A percentile compares a stretch with the other conserved stretches of the same genome.
These are phyloP conservation scores for Acronicta alni DNA, from an alignment of 2,888 invertebrate species.

Conservation along the genomic window DNA sequence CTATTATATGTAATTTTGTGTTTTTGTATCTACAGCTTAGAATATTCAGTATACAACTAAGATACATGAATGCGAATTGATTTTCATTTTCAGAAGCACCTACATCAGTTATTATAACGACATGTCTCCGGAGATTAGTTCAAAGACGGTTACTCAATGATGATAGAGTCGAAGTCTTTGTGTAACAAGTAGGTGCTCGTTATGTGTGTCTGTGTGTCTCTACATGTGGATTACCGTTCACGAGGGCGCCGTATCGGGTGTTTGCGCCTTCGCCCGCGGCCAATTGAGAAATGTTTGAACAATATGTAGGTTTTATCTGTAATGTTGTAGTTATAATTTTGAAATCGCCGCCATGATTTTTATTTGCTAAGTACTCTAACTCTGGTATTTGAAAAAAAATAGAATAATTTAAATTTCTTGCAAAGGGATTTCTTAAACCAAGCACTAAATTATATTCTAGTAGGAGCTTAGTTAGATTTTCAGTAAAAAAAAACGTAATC, in stretches of 20 bases:
- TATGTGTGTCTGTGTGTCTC: constrained; percentile 24
- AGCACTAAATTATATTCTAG: no score
- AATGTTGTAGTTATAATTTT: constrained; percentile 48
- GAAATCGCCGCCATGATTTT: constrained; percentile 14
- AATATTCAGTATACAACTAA: no score
- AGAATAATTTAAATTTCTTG: no score
- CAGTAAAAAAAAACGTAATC: no score
- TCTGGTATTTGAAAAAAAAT: neutral
- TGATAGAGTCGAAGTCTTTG: constrained; percentile 40
- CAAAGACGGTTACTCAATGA: constrained; percentile 26
- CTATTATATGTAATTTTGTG: no score
- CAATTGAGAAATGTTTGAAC: constrained; percentile 69
- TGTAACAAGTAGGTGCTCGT: constrained; percentile 32
- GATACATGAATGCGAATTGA: neutral
- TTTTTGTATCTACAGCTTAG: no score
- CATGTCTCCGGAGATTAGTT: constrained; percentile 12
- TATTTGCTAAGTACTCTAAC: constrained; percentile 19
- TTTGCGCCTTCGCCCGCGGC: constrained; percentile 55
- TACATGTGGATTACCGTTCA: constrained; percentile 57
- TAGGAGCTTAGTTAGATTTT: no score
- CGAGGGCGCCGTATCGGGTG: constrained; percentile 56
- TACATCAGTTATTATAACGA: constrained; percentile 6
- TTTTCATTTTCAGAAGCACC: constrained; percentile 2
- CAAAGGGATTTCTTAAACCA: no score
- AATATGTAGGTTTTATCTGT: constrained; percentile 61